Percentiles rank a stretch among this genome's conserved stretches.
phyloP scores from a whole-genome alignment of 2,797 vertebrate species.

The Clamator glandarius region DNA sequence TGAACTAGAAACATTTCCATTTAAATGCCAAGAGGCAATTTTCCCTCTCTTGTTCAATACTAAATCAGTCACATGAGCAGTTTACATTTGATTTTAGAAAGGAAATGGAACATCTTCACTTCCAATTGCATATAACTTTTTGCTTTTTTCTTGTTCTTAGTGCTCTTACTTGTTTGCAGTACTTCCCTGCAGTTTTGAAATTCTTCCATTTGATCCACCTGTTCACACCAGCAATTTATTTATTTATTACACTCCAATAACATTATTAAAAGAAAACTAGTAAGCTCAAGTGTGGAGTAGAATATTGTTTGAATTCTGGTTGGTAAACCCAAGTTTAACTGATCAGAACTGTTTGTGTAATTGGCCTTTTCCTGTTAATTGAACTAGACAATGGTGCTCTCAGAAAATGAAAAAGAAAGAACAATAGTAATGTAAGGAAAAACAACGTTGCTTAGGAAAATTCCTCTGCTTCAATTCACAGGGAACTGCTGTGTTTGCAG shows the following conservation, averaged over 20 bases:
- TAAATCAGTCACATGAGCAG: slow-evolving; percentile 49
- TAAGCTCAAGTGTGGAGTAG: not conserved
- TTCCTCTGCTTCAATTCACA: not conserved
- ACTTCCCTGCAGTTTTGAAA: slow-evolving; percentile 25
- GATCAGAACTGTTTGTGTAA: slow-evolving; percentile 31
- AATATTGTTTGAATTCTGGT: not conserved
- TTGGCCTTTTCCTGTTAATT: slow-evolving; percentile 54
- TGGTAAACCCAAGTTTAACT: slow-evolving; percentile 41
- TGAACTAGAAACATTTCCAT: slow-evolving; percentile 67
- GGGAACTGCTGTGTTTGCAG: not conserved
- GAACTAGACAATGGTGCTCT: slow-evolving; percentile 35
- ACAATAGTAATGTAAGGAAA: slow-evolving; percentile 37
- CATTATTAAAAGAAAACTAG: not conserved
- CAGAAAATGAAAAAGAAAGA: not conserved
- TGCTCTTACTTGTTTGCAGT: not conserved
- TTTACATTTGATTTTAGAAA: slow-evolving; percentile 65
- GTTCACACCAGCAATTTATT: not conserved
- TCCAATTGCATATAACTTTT: slow-evolving; percentile 64
- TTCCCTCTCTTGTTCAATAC: slow-evolving; percentile 54
- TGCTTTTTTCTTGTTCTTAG: slow-evolving; percentile 37
- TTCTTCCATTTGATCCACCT: not conserved
- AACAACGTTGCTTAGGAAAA: not conserved
- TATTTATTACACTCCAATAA: not conserved
- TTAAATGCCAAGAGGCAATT: slow-evolving; percentile 63
- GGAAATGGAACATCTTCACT: slow-evolving; percentile 66